Conservation (phyloP, 2,797 vertebrate species). For the Crocidura indochinensis region DNA sequence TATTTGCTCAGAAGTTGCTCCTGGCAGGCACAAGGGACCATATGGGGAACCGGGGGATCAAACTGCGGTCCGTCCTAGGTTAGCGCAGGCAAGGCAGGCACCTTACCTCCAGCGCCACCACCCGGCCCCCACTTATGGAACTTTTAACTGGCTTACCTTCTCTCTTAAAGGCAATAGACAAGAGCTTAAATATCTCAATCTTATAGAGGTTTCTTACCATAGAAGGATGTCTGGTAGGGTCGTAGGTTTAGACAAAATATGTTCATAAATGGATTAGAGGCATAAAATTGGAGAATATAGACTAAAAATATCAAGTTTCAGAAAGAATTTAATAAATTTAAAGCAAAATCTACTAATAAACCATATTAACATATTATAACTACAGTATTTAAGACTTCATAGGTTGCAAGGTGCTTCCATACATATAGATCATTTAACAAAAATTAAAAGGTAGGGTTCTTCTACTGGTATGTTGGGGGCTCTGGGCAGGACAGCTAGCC, state of each 20-base stretch:
- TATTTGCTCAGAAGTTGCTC: no score
- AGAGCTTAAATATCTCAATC: neutral
- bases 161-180: no score
- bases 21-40: no score
- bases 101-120: no score
- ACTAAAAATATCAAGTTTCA: neutral
- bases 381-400: neutral
- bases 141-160: no score
- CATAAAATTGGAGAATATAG: conserved; percentile 7
- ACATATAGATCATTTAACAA: neutral
- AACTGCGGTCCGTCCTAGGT: no score
- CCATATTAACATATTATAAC: neutral
- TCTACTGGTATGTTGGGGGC: no score
- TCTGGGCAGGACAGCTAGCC: no score
- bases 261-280: neutral
- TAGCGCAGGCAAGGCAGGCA: no score
- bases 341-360: conserved; percentile 37
- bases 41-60: no score
- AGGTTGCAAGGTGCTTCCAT: neutral
- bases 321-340: conserved; percentile 15
- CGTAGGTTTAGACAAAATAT: neutral
- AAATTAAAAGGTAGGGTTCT: neutral
- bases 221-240: neutral
- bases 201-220: neutral
- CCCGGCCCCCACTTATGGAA: no score